Evolutionary conservation across 2,113 vertebrate species (phyloP), one percentile per base, ranked within the genome.

Genomic region (Ceratotherium simum): DNA sequence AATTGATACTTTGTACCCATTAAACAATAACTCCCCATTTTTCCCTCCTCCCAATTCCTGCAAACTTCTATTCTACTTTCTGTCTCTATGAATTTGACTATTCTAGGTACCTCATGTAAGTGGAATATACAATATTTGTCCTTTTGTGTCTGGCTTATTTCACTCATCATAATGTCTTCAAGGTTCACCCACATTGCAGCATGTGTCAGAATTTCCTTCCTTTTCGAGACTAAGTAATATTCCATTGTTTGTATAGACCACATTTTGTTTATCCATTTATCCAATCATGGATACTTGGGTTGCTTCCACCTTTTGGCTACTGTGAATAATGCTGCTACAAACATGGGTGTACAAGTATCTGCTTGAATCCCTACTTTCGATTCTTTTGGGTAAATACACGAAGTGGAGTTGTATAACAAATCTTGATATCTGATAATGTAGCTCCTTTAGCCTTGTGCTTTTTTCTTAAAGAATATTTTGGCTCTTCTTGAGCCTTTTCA

Each of bases 91-190:
- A 13, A 6, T 36, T 0, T n/a, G 7, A 46, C 48, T 29, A 0
- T 3, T 12, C 11, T 33, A 4, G 8, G 14, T 7, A 8, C n/a
- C n/a, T 76, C 46, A 8, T 2, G 0, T 42, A 16, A n/a, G 60
- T 67, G 46, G 72, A 12, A 31, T 25, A 8, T 6, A 69, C 13
- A 2, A 1, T 21, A 18, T 58, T 14, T n/a, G 69, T 60, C 79
- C 79, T 60, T 60, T 81, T 16, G 1, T 3, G 25, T 18, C 86
- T 25, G 54, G 54, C 36, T 46, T 25, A 17, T 46, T 75, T 75
- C 54, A 75, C 20, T 73, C 33, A 42, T 13, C 56, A 21, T 5
- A 16, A 58, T 58, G 54, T 46, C 36, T 13, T 33, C 54, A 73
- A 25, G 29, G 14, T 21, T 89, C 5, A 21, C n/a, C 10, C 42